Evolutionary conservation across 1,140 invertebrate species (phyloP).

Genomic region (Lycorma delicatula): DNA sequence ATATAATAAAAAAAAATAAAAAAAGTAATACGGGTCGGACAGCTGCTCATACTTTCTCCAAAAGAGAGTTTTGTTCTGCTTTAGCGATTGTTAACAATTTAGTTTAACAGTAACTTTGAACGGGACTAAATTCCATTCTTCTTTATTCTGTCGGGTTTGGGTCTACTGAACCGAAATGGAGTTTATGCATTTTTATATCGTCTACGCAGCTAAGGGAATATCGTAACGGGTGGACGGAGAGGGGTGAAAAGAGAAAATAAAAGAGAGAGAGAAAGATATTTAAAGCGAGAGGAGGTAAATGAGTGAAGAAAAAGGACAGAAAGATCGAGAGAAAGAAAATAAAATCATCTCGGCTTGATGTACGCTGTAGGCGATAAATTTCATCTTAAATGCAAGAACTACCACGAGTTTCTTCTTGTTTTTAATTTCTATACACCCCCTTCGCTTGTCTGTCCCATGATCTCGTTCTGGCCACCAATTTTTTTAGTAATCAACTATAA

Average conservation of each 20-base stretch:
- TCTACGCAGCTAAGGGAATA: not conserved
- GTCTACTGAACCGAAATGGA: too few species aligned
- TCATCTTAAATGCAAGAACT: conserved; percentile 15
- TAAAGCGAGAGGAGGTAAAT: too few species aligned
- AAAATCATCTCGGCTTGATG: conserved; percentile 17
- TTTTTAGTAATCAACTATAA: conserved; percentile 17
- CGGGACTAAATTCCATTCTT: not conserved
- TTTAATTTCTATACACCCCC: conserved; percentile 14
- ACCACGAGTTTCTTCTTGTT: conserved; percentile 19
- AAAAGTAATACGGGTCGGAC: too few species aligned
- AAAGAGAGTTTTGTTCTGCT: too few species aligned
- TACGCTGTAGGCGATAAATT: conserved; percentile 17
- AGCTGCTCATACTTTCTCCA: too few species aligned
- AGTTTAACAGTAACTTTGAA: too few species aligned
- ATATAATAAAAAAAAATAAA: too few species aligned
- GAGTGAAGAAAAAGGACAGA: too few species aligned
- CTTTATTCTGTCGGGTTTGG: not conserved
- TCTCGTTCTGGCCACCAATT: conserved; percentile 15
- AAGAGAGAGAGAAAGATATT: too few species aligned
- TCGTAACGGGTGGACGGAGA: not conserved
- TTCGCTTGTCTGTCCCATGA: not conserved
- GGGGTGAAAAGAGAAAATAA: too few species aligned
- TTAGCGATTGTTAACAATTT: too few species aligned
- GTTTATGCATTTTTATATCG: too few species aligned
- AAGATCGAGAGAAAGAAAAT: conserved; percentile 4